Percentiles rank a stretch among this genome's conserved stretches.
These are phyloP conservation scores for Drosophila kuntzei DNA, from an alignment of 2,888 invertebrate species.

Conservation along the genomic window DNA sequence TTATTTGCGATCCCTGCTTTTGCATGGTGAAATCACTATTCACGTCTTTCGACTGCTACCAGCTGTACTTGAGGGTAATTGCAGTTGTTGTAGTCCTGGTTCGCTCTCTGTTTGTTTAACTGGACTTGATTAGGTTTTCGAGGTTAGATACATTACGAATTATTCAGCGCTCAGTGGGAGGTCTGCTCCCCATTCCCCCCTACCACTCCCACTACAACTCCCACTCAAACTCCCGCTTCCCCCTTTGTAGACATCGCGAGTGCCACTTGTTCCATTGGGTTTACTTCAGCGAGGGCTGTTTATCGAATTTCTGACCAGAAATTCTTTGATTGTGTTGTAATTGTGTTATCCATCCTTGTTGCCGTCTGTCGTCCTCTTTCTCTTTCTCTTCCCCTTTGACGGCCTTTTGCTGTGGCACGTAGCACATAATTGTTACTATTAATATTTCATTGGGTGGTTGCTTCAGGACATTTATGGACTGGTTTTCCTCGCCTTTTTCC, in stretches of 20 bases:
- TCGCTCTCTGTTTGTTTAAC: conserved; percentile 67
- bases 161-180: conserved; percentile 70
- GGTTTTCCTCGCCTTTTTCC: conserved; percentile 43
- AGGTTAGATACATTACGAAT: conserved; percentile 82
- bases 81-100: conserved; percentile 26
- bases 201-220: no score
- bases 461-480: conserved; percentile 68
- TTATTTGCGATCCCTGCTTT: no score
- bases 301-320: conserved; percentile 66
- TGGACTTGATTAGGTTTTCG: conserved; percentile 83
- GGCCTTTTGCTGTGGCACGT: conserved; percentile 65
- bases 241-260: neutral
- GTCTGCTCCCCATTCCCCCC: neutral
- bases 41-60: no score
- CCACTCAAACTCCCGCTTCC: neutral
- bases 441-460: conserved; percentile 80
- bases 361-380: conserved; percentile 13
- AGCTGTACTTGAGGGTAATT: conserved; percentile 35
- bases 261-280: conserved; percentile 49
- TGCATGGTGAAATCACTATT: no score
- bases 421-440: conserved; percentile 79
- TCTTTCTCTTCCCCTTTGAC: neutral
- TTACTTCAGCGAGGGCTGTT: conserved; percentile 58
- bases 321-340: conserved; percentile 79
- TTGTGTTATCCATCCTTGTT: conserved; percentile 70